Conservation (phyloP, 2,797 vertebrate species). For the Halcyon smyrnensis region DNA sequence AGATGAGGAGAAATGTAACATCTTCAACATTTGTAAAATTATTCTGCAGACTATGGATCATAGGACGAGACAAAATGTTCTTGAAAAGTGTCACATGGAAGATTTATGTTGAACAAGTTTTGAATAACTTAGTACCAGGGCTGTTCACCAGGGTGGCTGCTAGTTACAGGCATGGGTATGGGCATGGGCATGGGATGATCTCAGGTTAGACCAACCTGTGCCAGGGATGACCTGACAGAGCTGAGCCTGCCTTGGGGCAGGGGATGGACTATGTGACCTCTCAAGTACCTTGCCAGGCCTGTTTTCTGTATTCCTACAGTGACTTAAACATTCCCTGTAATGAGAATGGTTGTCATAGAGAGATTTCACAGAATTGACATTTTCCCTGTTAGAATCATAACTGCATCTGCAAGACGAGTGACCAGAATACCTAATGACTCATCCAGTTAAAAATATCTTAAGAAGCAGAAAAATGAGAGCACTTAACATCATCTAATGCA, state of each 20-base stretch:
- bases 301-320: not conserved
- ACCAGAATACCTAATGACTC: conserved; percentile 66
- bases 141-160: not conserved
- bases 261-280: not conserved
- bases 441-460: conserved; percentile 40
- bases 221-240: not conserved
- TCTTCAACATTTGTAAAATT: not conserved
- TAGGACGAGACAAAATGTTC: not conserved
- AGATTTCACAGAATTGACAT: conserved; percentile 1
- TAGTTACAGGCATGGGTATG: accelerated
- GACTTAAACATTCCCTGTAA: not conserved
- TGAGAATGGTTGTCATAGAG: not conserved
- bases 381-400: conserved; percentile 38
- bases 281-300: not conserved
- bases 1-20: not conserved
- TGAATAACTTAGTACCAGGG: not conserved
- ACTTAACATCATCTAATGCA: conserved; percentile 17
- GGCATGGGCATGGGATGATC: not conserved
- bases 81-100: not conserved
- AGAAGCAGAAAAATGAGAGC: conserved; percentile 30
- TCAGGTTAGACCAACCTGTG: not conserved
- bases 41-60: not conserved
- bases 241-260: not conserved
- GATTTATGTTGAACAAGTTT: not conserved
- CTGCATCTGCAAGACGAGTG: conserved; percentile 20